phyloP scores from a whole-genome alignment of 30 jellyfish, hydroid and myxozoan species.

The Morbakka virulenta region DNA sequence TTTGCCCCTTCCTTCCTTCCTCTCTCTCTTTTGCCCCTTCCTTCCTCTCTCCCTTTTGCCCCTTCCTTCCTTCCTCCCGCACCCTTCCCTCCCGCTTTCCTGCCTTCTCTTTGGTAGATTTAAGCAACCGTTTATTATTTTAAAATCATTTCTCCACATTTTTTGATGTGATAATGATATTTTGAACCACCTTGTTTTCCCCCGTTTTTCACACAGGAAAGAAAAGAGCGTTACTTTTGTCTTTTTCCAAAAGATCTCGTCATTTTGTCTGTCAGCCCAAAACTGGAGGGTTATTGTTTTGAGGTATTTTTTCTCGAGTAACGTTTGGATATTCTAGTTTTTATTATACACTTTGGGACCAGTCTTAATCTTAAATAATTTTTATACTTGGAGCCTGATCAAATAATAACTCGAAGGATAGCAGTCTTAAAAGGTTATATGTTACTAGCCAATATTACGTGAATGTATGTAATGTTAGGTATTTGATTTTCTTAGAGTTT shows the following conservation, averaged over 20 bases:
- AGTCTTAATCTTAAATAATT: no score
- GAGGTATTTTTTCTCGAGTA: constrained; percentile 84
- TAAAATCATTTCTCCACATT: no score
- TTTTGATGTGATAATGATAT: no score
- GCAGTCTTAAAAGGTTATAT: no score
- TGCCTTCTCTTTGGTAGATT: neutral
- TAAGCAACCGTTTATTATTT: no score
- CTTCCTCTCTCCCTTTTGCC: neutral
- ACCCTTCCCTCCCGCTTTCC: neutral
- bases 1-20: neutral
- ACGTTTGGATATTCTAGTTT: no score
- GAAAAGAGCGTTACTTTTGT: constrained; percentile 94
- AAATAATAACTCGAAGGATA: no score
- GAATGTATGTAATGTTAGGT: no score
- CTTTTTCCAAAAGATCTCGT: constrained; percentile 93
- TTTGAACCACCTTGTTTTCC: neutral
- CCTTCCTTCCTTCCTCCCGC: constrained; percentile 5
- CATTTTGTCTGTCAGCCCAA: constrained; percentile 79
- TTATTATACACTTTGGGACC: no score
- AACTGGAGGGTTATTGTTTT: constrained; percentile 86
- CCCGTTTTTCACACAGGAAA: constrained; percentile 52
- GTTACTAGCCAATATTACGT: no score
- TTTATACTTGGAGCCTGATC: no score
- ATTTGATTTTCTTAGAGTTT: no score
- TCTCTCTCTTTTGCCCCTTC: neutral